Base-by-base conservation (phyloP, 2,888 invertebrate species). In the Caenorhabditis macrosperma region DNA sequence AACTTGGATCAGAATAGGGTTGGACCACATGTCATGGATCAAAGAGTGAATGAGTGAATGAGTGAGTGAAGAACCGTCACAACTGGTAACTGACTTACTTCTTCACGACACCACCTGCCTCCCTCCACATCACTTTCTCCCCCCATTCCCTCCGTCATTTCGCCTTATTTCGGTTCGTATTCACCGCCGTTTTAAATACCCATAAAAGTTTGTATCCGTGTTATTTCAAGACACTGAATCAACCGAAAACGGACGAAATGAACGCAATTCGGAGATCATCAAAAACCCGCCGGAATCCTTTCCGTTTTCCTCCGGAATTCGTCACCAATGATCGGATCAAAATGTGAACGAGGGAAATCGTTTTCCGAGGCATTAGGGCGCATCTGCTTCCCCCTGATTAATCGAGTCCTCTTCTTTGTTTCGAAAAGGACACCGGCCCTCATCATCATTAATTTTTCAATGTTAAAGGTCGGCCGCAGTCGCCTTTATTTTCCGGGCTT, bases 141-240 rank as follows among this genome's bases (percentile, higher is more conserved):
- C 28, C 28, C 3, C 28, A 15, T 28, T 26, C 28, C 50, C 24
- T 10, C 46, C 20, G 7, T 46, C 20, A 38, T 46, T 46, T 20
- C 46, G 6, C 2, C 4, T 15, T 28, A 38, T 46, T 46, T 20
- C 46, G 6, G 4, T 20, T 15, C 52, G 3, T 2, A 38, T 38
- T n/a, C n/a, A n/a, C 5, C 38, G 38, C 12, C 52, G n/a, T 26
- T 52, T 52, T 28, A 52, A 52, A 28, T 52, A 28, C 52, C 52
- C 52, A 52, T 52, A 28, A 52, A 52, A 52, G 28, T 26, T 10
- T 15, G 26, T 26, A n/a, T 28, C 52, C 52, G 52, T 50, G 52
- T 24, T 28, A 52, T 52, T 50, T 50, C 26, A 22, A 28, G 52
- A 52, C 46, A 38, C 38, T 12, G 38, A 38, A 38, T 38, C 38